These are phyloP conservation scores for Myotis brandtii DNA, from an alignment of 2,113 vertebrate species.

Conservation along the genomic window DNA sequence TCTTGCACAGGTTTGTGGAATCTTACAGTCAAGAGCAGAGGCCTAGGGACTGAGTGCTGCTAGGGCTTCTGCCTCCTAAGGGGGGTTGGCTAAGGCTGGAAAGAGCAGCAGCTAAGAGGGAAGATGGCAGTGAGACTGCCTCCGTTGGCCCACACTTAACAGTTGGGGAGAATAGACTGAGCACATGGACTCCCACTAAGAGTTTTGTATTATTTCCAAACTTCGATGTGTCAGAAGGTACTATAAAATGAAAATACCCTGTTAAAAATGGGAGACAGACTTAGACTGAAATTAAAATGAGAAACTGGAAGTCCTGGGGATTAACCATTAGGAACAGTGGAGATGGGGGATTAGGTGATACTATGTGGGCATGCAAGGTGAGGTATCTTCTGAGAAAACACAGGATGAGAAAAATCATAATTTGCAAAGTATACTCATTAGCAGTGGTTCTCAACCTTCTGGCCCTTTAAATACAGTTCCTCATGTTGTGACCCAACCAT, in stretches of 20 bases:
- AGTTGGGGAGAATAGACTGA: neutral
- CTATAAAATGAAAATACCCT: neutral
- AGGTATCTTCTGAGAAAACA: neutral
- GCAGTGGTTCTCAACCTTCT: too few species aligned
- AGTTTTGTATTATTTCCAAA: conserved; percentile 13
- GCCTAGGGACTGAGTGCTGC: neutral
- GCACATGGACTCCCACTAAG: accelerated
- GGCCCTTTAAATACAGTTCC: too few species aligned
- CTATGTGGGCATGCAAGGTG: neutral
- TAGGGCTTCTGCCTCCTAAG: neutral
- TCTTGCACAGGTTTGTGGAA: neutral
- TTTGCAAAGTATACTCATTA: neutral
- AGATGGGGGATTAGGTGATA: neutral
- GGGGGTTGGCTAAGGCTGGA: neutral
- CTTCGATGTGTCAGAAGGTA: neutral
- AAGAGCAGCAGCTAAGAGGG: neutral
- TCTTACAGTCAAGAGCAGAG: neutral
- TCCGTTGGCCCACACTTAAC: neutral
- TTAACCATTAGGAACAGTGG: neutral
- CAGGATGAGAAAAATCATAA: neutral
- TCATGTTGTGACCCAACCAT: too few species aligned
- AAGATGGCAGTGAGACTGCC: neutral
- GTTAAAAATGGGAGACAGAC: neutral
- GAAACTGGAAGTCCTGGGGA: neutral
- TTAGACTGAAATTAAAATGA: conserved; percentile 7